Evolutionary conservation across 1,140 invertebrate genomes (phyloP), one percentile per base, ranked within the genome.

Genomic region (Phthorimaea operculella): DNA sequence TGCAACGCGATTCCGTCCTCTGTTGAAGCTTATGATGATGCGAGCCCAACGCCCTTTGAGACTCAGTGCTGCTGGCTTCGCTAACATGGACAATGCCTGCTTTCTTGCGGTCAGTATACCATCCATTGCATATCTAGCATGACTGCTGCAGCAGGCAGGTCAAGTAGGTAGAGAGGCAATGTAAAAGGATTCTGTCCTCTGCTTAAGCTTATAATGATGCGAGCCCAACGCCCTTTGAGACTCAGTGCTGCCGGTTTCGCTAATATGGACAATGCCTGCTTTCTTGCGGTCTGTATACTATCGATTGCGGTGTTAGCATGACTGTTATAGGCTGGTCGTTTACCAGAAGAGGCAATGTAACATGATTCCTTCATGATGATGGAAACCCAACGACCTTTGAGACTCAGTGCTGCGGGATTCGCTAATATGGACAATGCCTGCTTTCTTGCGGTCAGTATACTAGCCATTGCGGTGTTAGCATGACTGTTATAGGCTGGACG

Each of bases 241-340:
- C 66, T 84, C 3, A 70, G 68, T 1, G 79, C 81, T 6, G 81
- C 76, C 1, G 79, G 81, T 0, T 84, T 81, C 51, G 70, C 79
- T 33, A n/a, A 72, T 44, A 79, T 84, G 75, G 72, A 81, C 60
- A 84, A 78, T 57, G 62, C 63, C 16, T 84, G 81, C 56, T 84
- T 84, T 58, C 57, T 84, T 45, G 60, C 77, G 18, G 78, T 83
- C 63, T 65, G 21, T 28, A 28, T 28, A 28, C 21, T 6, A 28
- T 28, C 21, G 2, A 28, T 28, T 28, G 21, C 21, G 6, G 2
- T 6, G 21, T 6, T 28, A 28, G 21, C 21, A 6, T 28, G 21
- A 28, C 6, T 28, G 21, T 6, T 28, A 6, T 28, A 28, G 21
- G 6, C 21, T 4, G 21, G 21, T 28, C 21, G 21, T 28, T 2